These are phyloP conservation scores for Metaphire vulgaris DNA, from an alignment of 1,140 invertebrate species.

Conservation along the genomic window DNA sequence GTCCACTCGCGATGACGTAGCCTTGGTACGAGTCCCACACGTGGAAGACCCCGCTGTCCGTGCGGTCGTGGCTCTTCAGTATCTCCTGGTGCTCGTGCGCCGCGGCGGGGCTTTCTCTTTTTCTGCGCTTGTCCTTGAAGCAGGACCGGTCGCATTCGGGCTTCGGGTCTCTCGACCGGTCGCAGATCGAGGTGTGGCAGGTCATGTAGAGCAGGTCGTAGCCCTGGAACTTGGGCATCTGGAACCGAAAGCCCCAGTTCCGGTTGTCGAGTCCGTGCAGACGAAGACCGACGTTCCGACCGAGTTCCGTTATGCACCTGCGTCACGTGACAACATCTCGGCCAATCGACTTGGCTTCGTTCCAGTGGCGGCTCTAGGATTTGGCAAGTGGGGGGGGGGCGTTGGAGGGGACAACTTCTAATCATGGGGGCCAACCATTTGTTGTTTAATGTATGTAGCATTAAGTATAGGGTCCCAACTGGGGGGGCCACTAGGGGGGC, in stretches of 20 bases:
- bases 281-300: not conserved
- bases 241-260: not conserved
- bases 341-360: too few species aligned
- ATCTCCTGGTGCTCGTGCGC: not conserved
- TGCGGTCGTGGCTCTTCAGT: not conserved
- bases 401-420: too few species aligned
- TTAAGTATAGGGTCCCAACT: too few species aligned
- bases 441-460: too few species aligned
- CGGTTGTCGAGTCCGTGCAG: not conserved
- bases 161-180: not conserved
- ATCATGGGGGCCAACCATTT: too few species aligned
- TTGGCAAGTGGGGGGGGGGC: too few species aligned
- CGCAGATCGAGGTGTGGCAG: not conserved
- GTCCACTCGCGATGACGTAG: not conserved
- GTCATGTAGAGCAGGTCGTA: not conserved
- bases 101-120: not conserved
- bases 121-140: not conserved
- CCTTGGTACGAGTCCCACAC: not conserved
- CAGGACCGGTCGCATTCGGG: not conserved
- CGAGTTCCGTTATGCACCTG: not conserved
- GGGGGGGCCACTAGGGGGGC: too few species aligned
- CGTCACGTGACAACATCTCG: too few species aligned
- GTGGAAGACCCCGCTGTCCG: not conserved
- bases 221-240: not conserved
- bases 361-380: too few species aligned